These are phyloP conservation scores for Serilophus lunatus DNA, from an alignment of 2,113 vertebrate genomes.

Conservation along the genomic window DNA sequence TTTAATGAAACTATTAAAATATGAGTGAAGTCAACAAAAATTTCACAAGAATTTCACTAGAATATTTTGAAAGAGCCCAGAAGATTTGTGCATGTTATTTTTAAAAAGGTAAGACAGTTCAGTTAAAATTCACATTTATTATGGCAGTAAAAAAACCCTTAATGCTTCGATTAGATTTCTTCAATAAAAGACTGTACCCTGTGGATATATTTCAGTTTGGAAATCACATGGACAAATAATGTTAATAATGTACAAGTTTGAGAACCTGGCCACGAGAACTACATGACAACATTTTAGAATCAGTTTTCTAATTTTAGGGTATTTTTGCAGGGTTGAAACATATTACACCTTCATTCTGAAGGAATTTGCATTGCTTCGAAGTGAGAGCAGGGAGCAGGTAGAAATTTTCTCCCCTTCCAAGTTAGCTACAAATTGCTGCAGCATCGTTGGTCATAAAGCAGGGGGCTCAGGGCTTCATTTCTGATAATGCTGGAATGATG, in stretches of 20 bases:
- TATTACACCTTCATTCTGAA: not conserved
- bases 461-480: not conserved
- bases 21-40: not conserved
- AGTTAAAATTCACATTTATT: not conserved
- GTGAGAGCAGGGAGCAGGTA: not conserved
- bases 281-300: not conserved
- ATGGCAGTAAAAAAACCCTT: not conserved
- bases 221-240: not conserved
- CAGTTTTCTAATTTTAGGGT: not conserved
- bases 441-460: not conserved
- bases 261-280: not conserved
- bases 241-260: not conserved
- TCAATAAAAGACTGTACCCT: not conserved
- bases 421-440: not conserved
- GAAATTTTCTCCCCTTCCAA: not conserved
- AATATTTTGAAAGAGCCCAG: not conserved
- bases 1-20: not conserved
- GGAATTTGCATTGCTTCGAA: not conserved
- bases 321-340: not conserved
- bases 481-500: not conserved
- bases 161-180: not conserved
- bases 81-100: not conserved
- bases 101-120: not conserved
- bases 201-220: not conserved
- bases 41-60: not conserved